These are phyloP conservation scores for Telmatherina bonti DNA, from an alignment of 2,797 vertebrate genomes.

Conservation along the genomic window DNA sequence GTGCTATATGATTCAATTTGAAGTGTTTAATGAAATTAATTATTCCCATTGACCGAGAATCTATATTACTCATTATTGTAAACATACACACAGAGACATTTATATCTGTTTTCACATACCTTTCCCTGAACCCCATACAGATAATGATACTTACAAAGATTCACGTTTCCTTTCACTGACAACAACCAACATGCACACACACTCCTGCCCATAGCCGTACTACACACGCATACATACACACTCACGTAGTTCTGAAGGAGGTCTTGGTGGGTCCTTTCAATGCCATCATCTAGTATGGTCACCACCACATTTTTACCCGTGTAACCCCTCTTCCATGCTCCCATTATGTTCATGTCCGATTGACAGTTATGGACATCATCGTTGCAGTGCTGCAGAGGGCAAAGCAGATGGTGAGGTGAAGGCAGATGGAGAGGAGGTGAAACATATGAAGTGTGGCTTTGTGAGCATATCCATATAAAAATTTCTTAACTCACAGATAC, in stretches of 20 bases:
- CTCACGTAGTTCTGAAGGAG: conserved; percentile 97
- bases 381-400: conserved; percentile 89
- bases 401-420: conserved; percentile 8
- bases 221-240: conserved; percentile 71
- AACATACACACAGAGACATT: background rate
- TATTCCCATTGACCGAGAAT: background rate
- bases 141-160: conserved; percentile 4
- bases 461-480: background rate
- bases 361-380: conserved; percentile 96
- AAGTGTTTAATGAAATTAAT: too few relatives aligned
- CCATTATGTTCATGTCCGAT: conserved; percentile 98
- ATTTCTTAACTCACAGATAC: conserved; percentile 4
- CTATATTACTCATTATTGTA: background rate
- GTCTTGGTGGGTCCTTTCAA: conserved; percentile 97
- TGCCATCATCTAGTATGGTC: conserved; percentile 97
- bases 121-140: background rate
- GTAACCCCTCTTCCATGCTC: conserved; percentile 98
- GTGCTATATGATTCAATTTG: too few relatives aligned
- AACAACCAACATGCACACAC: conserved; percentile 7
- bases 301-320: conserved; percentile 98
- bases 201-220: conserved; percentile 14
- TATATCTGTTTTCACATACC: background rate
- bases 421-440: background rate
- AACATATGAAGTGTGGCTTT: background rate
- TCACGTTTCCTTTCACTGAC: background rate